These are phyloP conservation scores for Campoplex nolae DNA, from an alignment of 2,888 invertebrate genomes.

Conservation along the genomic window DNA sequence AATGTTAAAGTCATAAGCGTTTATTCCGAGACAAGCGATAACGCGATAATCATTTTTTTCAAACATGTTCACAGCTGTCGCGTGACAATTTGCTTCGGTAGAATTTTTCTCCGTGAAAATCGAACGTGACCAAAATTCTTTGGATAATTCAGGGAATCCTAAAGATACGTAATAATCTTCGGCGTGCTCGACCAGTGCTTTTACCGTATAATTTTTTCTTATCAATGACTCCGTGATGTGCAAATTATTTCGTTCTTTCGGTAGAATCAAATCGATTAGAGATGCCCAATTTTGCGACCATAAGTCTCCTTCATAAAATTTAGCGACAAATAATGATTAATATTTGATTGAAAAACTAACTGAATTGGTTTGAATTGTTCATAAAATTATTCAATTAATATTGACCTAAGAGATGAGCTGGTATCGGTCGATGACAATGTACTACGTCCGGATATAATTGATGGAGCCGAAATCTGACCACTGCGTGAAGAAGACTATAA, in stretches of 20 bases:
- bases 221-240: slow-evolving; percentile 86
- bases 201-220: slow-evolving; percentile 86
- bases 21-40: slow-evolving; percentile 87
- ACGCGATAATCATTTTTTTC: slow-evolving; percentile 88
- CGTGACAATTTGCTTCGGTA: slow-evolving; percentile 87
- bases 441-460: slow-evolving; percentile 86
- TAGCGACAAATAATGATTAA: background rate
- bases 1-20: slow-evolving; percentile 88
- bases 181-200: slow-evolving; percentile 87
- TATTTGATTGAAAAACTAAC: background rate
- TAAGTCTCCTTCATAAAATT: slow-evolving; percentile 86
- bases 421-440: slow-evolving; percentile 87
- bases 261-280: slow-evolving; percentile 86
- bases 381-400: slow-evolving; percentile 24
- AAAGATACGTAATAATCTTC: slow-evolving; percentile 90
- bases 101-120: slow-evolving; percentile 84
- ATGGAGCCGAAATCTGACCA: slow-evolving; percentile 88
- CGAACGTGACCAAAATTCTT: slow-evolving; percentile 88
- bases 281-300: slow-evolving; percentile 91
- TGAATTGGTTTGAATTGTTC: background rate
- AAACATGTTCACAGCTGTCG: slow-evolving; percentile 91
- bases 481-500: slow-evolving; percentile 90
- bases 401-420: slow-evolving; percentile 89
- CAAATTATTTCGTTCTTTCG: slow-evolving; percentile 83
- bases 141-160: slow-evolving; percentile 87